Evolutionary conservation across 2,113 vertebrate genomes (phyloP), one percentile per base, ranked within the genome.

Genomic region (Neotragus pygmaeus): DNA sequence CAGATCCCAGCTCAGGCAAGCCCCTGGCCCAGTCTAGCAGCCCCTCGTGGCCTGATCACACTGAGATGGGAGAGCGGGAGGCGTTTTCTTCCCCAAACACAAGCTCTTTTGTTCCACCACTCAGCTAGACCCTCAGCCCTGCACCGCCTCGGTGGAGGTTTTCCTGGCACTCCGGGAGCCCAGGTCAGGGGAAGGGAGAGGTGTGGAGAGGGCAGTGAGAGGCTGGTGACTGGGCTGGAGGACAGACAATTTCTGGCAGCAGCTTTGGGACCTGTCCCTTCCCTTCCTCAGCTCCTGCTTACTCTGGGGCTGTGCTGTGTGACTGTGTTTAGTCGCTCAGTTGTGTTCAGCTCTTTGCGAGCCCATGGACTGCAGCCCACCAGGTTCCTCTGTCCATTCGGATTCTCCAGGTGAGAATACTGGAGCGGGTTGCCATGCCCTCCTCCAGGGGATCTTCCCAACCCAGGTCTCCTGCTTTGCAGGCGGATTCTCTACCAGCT

Each of bases 41-140:
- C 36, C 87, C 80, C 78, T 43, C 39, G 21, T 43, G 64, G 81
- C 23, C 55, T 43, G 47, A 88, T 30, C 39, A 21, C 1, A 11
- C 62, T 4, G 4, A 4, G 17, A 39, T 21, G 43, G 43, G 27
- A 27, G 36, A 51, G 23, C 43, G 21, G 45, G 62, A 57, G 78
- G 27, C 45, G 78, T 17, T 53, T 64, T 57, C 43, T 62, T 39
- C 66, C 62, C 33, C 77, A 89, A 73, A 97, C 89, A 92, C 91
- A 95, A 58, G 95, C 93, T 30, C 85, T 94, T 93, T 97, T 97
- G 96, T 91, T 96, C 55, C 75, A 39, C 43, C 28, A 8, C 15
- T 16, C 70, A 27, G 86, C 90, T 83, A 57, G 55, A 91, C 86
- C 39, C 87, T 82, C 47, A 51, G 96, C 90, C 78, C 73, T 85